phyloP scores from a whole-genome alignment of 2,888 invertebrate species.

The Thymelicus lineola region DNA sequence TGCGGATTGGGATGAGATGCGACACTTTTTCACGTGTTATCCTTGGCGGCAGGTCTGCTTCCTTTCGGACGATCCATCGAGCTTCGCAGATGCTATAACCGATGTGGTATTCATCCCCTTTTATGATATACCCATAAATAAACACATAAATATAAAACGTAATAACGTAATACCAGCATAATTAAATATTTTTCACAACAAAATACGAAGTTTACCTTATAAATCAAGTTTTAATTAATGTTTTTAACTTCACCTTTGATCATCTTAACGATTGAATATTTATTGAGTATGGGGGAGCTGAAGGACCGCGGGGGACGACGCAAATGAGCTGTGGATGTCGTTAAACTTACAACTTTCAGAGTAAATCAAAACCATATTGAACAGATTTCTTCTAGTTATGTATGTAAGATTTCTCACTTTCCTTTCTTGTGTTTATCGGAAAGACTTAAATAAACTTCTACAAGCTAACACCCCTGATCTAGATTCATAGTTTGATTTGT shows the following conservation, averaged over 20 bases:
- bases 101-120: too few species aligned
- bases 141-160: neutral
- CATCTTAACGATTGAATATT: conserved; percentile 34
- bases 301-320: conserved; percentile 9
- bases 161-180: neutral
- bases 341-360: conserved; percentile 33
- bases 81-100: too few species aligned
- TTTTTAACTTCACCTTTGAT: conserved; percentile 30
- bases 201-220: conserved; percentile 15
- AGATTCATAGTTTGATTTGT: too few species aligned
- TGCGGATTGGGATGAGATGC: too few species aligned
- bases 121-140: too few species aligned
- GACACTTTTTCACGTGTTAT: too few species aligned
- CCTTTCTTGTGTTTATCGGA: too few species aligned
- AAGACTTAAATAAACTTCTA: too few species aligned
- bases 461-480: too few species aligned
- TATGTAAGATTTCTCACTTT: neutral
- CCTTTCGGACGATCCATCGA: too few species aligned
- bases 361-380: conserved; percentile 14
- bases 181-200: neutral
- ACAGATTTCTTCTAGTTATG: conserved; percentile 23
- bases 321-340: conserved; percentile 34
- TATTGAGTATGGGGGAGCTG: conserved; percentile 5
- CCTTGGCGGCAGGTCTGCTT: too few species aligned
- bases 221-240: conserved; percentile 36